Conservation (phyloP, 1,140 invertebrate species). For the Drosophila grimshawi region DNA sequence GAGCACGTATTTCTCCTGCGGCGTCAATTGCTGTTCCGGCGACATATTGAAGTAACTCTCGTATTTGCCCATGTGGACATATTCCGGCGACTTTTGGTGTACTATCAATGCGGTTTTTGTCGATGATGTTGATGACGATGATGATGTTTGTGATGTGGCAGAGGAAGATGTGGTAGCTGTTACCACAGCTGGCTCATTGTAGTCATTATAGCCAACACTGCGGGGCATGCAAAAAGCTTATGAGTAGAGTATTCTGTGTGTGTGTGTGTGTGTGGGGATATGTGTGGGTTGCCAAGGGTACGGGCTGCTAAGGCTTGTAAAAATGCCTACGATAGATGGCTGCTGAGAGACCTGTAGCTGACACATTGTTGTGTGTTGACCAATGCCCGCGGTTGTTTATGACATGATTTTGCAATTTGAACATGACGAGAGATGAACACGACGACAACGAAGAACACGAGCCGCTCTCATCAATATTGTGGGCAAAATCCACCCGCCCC, state of each 20-base stretch:
- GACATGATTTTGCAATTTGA: conserved; percentile 82
- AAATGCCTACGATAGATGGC: neutral
- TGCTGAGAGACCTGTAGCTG: conserved; percentile 6
- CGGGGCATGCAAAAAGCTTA: conserved; percentile 53
- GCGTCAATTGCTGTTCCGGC: conserved; percentile 65
- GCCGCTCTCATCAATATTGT: conserved; percentile 12
- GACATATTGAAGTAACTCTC: conserved; percentile 74
- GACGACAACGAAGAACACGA: conserved; percentile 11
- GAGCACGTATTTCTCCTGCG: conserved; percentile 81
- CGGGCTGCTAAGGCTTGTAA: conserved; percentile 46
- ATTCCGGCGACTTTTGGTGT: conserved; percentile 60
- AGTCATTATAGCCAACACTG: conserved; percentile 57
- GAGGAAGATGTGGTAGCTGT: conserved; percentile 20
- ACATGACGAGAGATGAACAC: conserved; percentile 62
- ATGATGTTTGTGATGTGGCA: conserved; percentile 39
- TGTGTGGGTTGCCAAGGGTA: neutral
- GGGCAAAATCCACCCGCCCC: conserved; percentile 21
- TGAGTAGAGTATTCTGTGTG: conserved; percentile 27
- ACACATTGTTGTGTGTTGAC: conserved; percentile 40
- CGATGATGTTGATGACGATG: conserved; percentile 31
- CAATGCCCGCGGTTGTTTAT: conserved; percentile 55
- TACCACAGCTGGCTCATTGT: conserved; percentile 32
- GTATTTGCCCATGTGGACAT: conserved; percentile 66
- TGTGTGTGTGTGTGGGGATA: neutral
- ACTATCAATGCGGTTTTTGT: conserved; percentile 63